phyloP scores from a whole-genome alignment of 2,113 vertebrate genomes.

The Anoplopoma fimbria region DNA sequence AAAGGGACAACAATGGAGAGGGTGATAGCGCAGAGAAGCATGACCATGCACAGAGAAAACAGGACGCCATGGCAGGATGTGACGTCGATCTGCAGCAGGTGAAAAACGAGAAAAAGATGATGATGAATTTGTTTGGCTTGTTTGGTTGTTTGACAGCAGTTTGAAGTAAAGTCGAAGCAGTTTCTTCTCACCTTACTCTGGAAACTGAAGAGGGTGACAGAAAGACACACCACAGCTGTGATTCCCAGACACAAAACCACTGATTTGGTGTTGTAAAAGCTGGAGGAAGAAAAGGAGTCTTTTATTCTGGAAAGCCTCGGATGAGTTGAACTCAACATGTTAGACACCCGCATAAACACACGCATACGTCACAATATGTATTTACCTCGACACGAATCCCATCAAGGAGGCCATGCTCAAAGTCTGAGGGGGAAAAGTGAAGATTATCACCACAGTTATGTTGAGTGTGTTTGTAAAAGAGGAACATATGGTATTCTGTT shows the following conservation, averaged over 20 bases:
- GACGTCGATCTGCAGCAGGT: slow-evolving; percentile 87
- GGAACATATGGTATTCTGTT: not conserved
- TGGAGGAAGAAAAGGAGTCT: slow-evolving; percentile 65
- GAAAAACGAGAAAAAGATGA: not conserved
- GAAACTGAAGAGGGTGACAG: slow-evolving; percentile 94
- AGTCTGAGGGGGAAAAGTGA: slow-evolving; percentile 62
- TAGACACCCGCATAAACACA: not conserved
- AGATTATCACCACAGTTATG: not conserved
- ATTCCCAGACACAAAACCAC: slow-evolving; percentile 93
- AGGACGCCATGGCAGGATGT: slow-evolving; percentile 92
- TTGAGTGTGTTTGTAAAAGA: not conserved
- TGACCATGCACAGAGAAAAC: slow-evolving; percentile 90
- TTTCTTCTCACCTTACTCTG: slow-evolving; percentile 89
- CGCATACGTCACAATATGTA: not conserved
- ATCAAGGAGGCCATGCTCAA: slow-evolving; percentile 85
- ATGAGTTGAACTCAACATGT: not conserved
- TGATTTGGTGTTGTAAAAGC: slow-evolving; percentile 94
- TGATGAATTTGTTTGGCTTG: not conserved
- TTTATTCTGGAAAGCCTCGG: not conserved
- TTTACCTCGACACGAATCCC: slow-evolving; percentile 85
- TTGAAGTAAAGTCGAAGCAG: not conserved
- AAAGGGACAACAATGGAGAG: slow-evolving; percentile 89
- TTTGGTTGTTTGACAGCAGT: not conserved
- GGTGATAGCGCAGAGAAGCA: slow-evolving; percentile 89
- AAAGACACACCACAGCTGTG: slow-evolving; percentile 92